A percentile compares a stretch with the other conserved stretches of the same genome.
These are phyloP conservation scores for Pseudocheirus occidentalis DNA, from an alignment of 2,797 vertebrate species.

Conservation along the genomic window DNA sequence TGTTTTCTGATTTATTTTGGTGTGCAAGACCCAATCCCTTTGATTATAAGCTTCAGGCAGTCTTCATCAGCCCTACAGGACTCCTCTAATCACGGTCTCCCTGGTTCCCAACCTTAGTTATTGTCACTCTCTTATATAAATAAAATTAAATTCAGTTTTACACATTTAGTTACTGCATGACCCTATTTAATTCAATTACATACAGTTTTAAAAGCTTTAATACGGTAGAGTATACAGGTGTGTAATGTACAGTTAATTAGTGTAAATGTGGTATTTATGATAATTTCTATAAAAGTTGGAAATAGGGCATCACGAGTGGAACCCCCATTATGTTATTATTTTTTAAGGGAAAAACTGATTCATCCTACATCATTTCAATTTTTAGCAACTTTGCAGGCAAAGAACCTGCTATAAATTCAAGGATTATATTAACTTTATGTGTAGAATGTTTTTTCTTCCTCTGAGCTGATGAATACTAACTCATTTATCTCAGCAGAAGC, in stretches of 20 bases:
- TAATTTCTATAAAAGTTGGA: slow-evolving; percentile 47
- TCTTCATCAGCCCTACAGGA: not conserved
- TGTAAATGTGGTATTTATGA: not conserved
- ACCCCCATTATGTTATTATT: slow-evolving; percentile 23
- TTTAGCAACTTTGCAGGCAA: not conserved
- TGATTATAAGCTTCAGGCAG: not conserved
- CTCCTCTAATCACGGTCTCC: not conserved
- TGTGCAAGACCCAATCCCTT: not conserved
- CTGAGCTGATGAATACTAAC: not conserved
- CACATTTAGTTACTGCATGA: not conserved
- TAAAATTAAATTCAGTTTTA: not conserved
- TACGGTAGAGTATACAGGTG: not conserved
- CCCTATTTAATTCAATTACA: not conserved
- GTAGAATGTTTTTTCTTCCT: slow-evolving; percentile 19
- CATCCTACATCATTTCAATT: not conserved
- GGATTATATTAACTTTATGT: slow-evolving; percentile 8
- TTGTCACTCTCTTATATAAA: not conserved
- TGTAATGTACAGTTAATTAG: not conserved
- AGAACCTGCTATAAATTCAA: slow-evolving; percentile 20
- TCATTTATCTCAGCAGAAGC: slow-evolving; percentile 44
- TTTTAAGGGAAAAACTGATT: slow-evolving; percentile 24
- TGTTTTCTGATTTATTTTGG: not conserved
- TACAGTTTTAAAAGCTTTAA: not conserved
- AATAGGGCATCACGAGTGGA: slow-evolving; percentile 18
- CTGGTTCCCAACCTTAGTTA: not conserved